phyloP scores from a whole-genome alignment of 2,888 invertebrate genomes.

The Amiota minor region DNA sequence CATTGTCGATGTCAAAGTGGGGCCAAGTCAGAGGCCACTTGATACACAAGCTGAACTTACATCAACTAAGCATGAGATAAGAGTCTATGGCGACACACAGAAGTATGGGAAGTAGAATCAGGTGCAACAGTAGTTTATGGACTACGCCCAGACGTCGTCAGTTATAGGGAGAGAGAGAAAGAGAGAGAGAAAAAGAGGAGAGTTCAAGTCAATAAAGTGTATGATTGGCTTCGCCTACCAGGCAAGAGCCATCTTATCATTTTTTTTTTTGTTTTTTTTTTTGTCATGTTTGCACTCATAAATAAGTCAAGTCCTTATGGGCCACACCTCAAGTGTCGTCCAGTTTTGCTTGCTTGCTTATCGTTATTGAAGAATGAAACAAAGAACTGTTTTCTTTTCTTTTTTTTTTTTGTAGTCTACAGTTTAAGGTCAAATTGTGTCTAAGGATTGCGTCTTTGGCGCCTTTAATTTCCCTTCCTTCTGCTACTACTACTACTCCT shows the following conservation, averaged over 20 bases:
- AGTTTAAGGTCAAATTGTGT: constrained; percentile 18
- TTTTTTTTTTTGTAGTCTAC: neutral
- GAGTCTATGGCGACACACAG: too few species aligned
- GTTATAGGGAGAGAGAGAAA: too few species aligned
- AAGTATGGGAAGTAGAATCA: neutral
- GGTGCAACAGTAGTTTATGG: constrained; percentile 7
- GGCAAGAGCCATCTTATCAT: too few species aligned
- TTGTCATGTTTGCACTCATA: constrained; percentile 6
- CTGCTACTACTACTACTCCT: neutral
- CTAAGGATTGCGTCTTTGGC: constrained; percentile 9
- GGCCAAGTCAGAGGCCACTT: neutral
- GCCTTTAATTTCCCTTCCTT: neutral
- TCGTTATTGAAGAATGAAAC: neutral
- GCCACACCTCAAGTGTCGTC: constrained; percentile 15
- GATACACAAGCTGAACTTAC: too few species aligned
- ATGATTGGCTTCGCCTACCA: too few species aligned
- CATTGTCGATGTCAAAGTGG: neutral
- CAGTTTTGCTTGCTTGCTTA: neutral
- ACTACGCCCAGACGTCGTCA: neutral
- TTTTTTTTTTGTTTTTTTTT: too few species aligned
- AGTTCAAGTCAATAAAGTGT: too few species aligned
- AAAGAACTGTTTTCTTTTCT: neutral
- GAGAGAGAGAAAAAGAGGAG: too few species aligned
- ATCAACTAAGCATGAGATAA: too few species aligned
- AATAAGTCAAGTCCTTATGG: constrained; percentile 21